A percentile compares a stretch with the other conserved stretches of the same genome.
phyloP scores from a whole-genome alignment of 2,888 invertebrate species.

The Drosophila recens region DNA sequence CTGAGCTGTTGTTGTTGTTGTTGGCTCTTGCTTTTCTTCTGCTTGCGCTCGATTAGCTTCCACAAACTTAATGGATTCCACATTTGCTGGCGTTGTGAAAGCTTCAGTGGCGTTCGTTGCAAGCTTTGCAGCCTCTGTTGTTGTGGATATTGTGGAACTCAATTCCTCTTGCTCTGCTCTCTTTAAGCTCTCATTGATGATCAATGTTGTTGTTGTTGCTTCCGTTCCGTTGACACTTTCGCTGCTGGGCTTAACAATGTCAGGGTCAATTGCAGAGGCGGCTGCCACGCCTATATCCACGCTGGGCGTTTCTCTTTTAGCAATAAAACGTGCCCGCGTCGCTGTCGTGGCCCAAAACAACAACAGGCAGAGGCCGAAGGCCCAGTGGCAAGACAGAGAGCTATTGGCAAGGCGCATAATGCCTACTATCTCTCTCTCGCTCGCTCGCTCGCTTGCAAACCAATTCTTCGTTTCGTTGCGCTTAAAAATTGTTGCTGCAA shows the following conservation, averaged over 20 bases:
- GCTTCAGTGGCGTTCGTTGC: background rate
- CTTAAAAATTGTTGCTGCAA: constrained; percentile 52
- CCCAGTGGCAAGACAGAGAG: constrained; percentile 30
- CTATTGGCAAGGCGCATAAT: constrained; percentile 51
- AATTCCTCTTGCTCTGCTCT: background rate
- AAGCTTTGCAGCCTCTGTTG: constrained; percentile 8
- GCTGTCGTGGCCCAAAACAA: constrained; percentile 38
- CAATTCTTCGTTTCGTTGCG: constrained; percentile 51
- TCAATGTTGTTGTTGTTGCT: constrained; percentile 11
- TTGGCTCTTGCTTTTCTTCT: background rate
- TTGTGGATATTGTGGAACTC: constrained; percentile 2
- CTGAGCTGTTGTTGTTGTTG: background rate
- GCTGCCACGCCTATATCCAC: constrained; percentile 42
- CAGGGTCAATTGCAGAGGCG: constrained; percentile 65
- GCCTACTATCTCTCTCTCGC: constrained; percentile 29
- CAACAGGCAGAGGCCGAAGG: constrained; percentile 47
- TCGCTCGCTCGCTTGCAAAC: constrained; percentile 16
- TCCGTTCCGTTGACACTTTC: constrained; percentile 53
- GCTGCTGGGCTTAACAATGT: constrained; percentile 58
- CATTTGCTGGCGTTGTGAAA: background rate
- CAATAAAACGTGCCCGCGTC: constrained; percentile 70
- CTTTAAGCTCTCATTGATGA: background rate
- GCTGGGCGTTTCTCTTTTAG: constrained; percentile 70
- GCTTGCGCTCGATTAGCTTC: background rate
- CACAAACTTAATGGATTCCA: constrained; percentile 1